Base-by-base conservation (phyloP, 1,140 invertebrate genomes). In the Drosophila tristis region DNA sequence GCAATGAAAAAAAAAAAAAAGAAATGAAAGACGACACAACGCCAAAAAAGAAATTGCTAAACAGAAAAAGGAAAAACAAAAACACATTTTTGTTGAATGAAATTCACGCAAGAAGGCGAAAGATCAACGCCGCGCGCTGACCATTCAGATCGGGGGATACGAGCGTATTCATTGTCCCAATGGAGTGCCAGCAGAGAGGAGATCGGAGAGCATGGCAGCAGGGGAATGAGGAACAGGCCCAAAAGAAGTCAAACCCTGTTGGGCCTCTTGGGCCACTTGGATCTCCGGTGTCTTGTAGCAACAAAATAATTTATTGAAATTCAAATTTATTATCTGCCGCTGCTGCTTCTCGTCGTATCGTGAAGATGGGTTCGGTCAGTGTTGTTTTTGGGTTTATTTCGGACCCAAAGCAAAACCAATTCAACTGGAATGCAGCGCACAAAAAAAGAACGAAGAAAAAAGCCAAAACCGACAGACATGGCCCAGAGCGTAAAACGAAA, bases 301-400 rank as follows among this genome's bases (percentile, higher is more conserved):
- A 87, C 78, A 71, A 87, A 89, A 89, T 89, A 87, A 87, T 87
- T 87, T 87, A 87, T 87, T 89, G 82, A 87, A 87, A 89, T 89
- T 87, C 84, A 87, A 89, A 87, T 87, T 87, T 87, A 87, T 87
- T 82, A 87, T 82, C 66, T 67, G 45, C 60, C 50, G 49, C 50
- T 53, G 11, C 49, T 55, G 35, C 25, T 55, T 29, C 43, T 60
- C 44, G 31, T 60, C 61, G 42, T 43, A 15, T 20, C 55, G 45
- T 60, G 54, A 60, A 29, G 23, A 15, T 53, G 66, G 66, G 66
- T 65, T 78, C 64, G 81, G 74, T 73, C 74, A 59, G 42, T 82
- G 68, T 48, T 70, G 45, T 61, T 56, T 54, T 53, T 54, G 31
- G 8, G 39, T 49, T 54, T 58, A 45, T 50, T 15, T 56, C 26